phyloP scores from a whole-genome alignment of 1,140 invertebrate genomes.

The Chrysopa pallens region DNA sequence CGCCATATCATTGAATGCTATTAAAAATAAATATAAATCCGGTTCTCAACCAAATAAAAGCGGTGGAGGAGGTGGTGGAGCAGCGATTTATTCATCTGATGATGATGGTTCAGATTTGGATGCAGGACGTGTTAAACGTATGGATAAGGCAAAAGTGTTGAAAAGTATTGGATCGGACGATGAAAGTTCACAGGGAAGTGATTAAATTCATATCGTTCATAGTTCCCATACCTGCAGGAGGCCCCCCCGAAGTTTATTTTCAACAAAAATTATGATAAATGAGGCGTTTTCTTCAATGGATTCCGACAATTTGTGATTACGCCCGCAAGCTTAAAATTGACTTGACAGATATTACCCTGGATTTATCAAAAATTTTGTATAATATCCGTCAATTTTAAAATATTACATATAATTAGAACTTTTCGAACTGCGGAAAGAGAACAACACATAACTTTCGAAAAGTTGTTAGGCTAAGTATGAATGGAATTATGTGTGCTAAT shows the following conservation, averaged over 20 bases:
- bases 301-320: too few species aligned
- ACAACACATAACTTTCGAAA: too few species aligned
- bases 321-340: too few species aligned
- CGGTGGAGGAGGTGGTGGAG: constrained; percentile 18
- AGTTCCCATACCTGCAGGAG: constrained; percentile 19
- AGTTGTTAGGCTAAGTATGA: too few species aligned
- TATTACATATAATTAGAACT: too few species aligned
- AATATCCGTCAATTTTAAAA: too few species aligned
- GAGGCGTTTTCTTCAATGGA: too few species aligned
- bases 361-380: too few species aligned
- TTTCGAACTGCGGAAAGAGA: too few species aligned
- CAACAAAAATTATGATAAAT: too few species aligned
- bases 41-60: constrained; percentile 20
- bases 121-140: constrained; percentile 47
- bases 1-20: constrained; percentile 77
- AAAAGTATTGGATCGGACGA: constrained; percentile 50
- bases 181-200: constrained; percentile 30
- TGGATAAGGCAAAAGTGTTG: constrained; percentile 53
- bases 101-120: constrained; percentile 80
- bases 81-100: constrained; percentile 81
- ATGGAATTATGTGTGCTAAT: too few species aligned
- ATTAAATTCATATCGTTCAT: constrained; percentile 20
- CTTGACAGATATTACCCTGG: too few species aligned
- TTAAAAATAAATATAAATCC: constrained; percentile 88
- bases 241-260: constrained; percentile 11